These are phyloP conservation scores for Cotesia vestalis DNA, from an alignment of 1,140 invertebrate species.

Conservation along the genomic window DNA sequence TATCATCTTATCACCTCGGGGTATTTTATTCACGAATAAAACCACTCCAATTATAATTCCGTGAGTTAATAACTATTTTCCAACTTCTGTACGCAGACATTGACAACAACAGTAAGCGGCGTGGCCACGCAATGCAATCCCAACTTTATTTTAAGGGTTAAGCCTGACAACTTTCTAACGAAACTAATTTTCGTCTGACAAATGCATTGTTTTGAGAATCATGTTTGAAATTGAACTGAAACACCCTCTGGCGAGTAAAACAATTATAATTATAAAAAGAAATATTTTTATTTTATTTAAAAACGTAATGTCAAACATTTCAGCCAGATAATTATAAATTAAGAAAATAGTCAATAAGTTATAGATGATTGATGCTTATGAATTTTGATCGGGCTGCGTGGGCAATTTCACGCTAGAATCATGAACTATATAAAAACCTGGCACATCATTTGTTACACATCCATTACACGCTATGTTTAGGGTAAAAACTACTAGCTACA, in stretches of 20 bases:
- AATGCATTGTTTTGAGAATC: slow-evolving; percentile 22
- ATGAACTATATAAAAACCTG: slow-evolving; percentile 28
- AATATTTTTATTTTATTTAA: no score
- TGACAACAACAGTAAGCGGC: not conserved
- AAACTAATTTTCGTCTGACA: slow-evolving; percentile 49
- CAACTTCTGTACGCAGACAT: not conserved
- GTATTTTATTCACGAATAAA: no score
- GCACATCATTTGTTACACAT: slow-evolving; percentile 44
- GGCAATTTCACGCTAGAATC: slow-evolving; percentile 45
- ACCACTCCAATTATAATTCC: no score
- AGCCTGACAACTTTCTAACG: slow-evolving; percentile 40
- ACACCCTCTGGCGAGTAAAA: not conserved
- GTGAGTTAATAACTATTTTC: no score
- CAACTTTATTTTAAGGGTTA: not conserved
- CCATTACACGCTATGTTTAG: slow-evolving; percentile 26
- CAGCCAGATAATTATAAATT: no score
- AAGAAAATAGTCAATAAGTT: no score
- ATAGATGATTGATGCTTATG: no score
- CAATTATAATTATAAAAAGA: no score
- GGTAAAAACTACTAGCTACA: slow-evolving; percentile 5
- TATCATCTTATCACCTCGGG: no score
- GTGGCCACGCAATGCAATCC: slow-evolving; percentile 10
- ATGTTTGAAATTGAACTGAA: not conserved
- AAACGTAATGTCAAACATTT: no score
- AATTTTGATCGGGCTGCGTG: slow-evolving; percentile 37